Percentiles rank a stretch among this genome's conserved stretches.
Conservation (phyloP, 2,797 vertebrate species). For the Cynopterus sphinx region DNA sequence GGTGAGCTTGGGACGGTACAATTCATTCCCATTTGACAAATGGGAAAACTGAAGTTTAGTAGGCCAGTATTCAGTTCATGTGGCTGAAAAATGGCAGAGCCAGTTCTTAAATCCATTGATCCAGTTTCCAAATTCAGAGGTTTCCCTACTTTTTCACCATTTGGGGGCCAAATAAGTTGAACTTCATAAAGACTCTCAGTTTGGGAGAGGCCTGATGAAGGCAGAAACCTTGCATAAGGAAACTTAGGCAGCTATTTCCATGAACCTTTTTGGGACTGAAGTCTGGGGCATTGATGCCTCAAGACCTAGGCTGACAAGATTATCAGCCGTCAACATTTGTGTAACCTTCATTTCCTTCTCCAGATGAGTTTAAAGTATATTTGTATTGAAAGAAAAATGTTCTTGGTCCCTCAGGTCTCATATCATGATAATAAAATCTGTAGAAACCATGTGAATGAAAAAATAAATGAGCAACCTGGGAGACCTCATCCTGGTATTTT, state of each 20-base stretch:
- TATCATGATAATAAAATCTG: slow-evolving; percentile 66
- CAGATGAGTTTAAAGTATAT: slow-evolving; percentile 67
- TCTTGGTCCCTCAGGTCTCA: slow-evolving; percentile 66
- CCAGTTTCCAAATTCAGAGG: neutral
- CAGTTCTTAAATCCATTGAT: neutral
- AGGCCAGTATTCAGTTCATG: neutral
- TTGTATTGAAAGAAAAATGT: slow-evolving; percentile 66
- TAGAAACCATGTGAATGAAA: slow-evolving; percentile 49
- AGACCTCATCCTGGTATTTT: slow-evolving; percentile 70
- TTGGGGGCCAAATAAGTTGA: neutral
- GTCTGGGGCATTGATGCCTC: neutral
- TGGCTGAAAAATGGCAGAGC: neutral
- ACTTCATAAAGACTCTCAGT: neutral
- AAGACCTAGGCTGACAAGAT: slow-evolving; percentile 40
- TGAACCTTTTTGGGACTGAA: neutral
- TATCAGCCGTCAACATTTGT: slow-evolving; percentile 67
- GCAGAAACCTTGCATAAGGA: neutral
- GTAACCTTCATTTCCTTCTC: slow-evolving; percentile 70
- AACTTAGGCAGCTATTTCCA: neutral
- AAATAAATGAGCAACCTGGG: slow-evolving; percentile 74
- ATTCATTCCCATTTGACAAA: neutral
- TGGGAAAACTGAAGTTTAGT: neutral
- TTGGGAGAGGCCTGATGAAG: neutral
- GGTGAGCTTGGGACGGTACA: neutral
- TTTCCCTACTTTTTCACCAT: neutral